These are phyloP conservation scores for Prinia subflava DNA, from an alignment of 2,113 vertebrate genomes.

Conservation along the genomic window DNA sequence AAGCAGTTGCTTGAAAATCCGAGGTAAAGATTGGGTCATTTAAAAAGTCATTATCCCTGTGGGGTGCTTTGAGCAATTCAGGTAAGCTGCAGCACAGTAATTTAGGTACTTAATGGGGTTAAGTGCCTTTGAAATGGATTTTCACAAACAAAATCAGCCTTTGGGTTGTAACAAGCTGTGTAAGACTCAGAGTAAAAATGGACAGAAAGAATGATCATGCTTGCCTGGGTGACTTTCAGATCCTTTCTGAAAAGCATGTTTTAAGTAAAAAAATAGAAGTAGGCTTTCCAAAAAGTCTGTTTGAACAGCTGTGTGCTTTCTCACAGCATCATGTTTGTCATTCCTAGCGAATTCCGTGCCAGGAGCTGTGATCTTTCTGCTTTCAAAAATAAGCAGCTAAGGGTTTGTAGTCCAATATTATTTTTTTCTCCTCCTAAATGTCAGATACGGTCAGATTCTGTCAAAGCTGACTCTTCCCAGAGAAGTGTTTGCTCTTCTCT, in stretches of 20 bases:
- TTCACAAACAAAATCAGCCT: neutral
- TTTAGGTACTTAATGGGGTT: neutral
- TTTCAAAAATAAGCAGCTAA: neutral
- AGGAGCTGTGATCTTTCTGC: neutral
- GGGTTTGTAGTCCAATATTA: neutral
- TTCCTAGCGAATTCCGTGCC: neutral
- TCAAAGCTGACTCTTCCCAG: neutral
- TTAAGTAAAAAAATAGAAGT: neutral
- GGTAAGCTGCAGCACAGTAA: neutral
- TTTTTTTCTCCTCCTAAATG: neutral
- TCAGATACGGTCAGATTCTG: neutral
- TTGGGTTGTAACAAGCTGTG: neutral
- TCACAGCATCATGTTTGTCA: neutral
- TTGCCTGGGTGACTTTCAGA: neutral
- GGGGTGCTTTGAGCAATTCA: neutral
- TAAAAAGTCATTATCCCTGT: neutral
- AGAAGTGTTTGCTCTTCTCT: neutral
- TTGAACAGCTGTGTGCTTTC: constrained; percentile 37
- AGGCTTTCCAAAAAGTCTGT: neutral
- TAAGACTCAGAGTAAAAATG: neutral
- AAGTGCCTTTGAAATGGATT: neutral
- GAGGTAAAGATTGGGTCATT: neutral
- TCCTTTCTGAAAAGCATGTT: neutral
- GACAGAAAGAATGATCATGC: neutral
- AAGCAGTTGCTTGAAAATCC: neutral